A percentile compares a stretch with the other conserved stretches of the same genome.
phyloP scores from a whole-genome alignment of 2,888 invertebrate species.

The Aelia acuminata region DNA sequence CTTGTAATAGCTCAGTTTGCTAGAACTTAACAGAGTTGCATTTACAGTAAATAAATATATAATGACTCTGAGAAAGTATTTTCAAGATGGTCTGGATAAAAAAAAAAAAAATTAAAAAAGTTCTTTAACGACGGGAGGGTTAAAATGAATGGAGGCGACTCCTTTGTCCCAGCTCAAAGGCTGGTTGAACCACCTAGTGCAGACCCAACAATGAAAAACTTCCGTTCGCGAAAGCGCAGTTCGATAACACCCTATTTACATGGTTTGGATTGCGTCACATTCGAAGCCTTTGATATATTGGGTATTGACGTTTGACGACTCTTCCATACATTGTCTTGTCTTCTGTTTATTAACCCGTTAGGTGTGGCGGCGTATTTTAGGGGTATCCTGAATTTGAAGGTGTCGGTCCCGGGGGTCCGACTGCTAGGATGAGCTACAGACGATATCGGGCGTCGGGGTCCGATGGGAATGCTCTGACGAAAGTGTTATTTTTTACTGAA shows the following conservation, averaged over 20 bases:
- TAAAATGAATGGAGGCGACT: slow-evolving; percentile 2
- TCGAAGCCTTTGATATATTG: too few species aligned
- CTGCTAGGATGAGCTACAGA: too few species aligned
- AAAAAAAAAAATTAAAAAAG: not conserved
- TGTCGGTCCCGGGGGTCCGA: too few species aligned
- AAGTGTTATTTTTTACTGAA: too few species aligned
- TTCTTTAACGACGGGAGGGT: not conserved
- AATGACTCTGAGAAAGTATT: not conserved
- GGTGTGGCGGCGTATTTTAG: too few species aligned
- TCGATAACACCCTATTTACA: not conserved
- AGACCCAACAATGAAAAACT: not conserved
- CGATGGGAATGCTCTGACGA: too few species aligned
- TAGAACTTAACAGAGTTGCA: not conserved
- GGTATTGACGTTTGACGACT: too few species aligned
- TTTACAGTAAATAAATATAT: not conserved
- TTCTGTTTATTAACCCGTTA: too few species aligned
- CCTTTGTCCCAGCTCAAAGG: not conserved
- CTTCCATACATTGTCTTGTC: too few species aligned
- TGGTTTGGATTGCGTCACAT: too few species aligned
- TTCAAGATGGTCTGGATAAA: not conserved
- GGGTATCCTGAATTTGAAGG: too few species aligned
- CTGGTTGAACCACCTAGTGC: not conserved
- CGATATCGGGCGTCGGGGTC: too few species aligned
- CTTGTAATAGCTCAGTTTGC: not conserved
- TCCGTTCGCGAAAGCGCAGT: not conserved